Base-by-base conservation (phyloP, 2,888 invertebrate species). In the Melitaea athalia region DNA sequence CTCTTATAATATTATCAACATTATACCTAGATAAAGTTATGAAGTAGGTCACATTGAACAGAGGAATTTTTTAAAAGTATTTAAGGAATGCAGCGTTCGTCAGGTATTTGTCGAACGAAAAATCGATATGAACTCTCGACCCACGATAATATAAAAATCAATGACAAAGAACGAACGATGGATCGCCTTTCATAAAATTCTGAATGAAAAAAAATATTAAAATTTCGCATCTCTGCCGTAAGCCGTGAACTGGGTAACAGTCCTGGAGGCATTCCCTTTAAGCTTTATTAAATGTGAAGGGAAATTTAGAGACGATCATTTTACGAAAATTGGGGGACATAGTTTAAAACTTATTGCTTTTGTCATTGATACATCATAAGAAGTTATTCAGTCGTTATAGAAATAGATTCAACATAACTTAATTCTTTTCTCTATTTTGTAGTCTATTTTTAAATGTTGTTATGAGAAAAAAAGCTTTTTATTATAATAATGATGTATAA, bases 241-340 rank as follows among this genome's bases (percentile, higher is more conserved):
- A 65, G 69, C 67, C 63, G 65, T 17, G 69, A 68, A 53, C 64
- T 64, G 68, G 67, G 66, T 70, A 69, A 72, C 64, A 67, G 72
- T 72, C 72, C 69, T 72, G 72, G 64, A 67, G 64, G 69, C 69
- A 71, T 71, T 62, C 67, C 64, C 47, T 57, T 59, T 63, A 67
- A 67, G 69, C 73, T 70, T 73, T 72, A 73, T 73, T 72, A 73
- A 72, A 73, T 73, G 69, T 66, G 68, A 62, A 53, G 72, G 68
- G 57, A 72, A 72, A 70, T 72, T 62, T 70, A 65, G 60, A 60
- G n/a, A 47, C 57, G 59, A 33, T 68, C 71, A 68, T 68, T 71
- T 66, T 65, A 52, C 24, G 52, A 17, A 52, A 12, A 8, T 8
- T 4, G 11, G 1, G 1, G 45, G 11, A 45, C 4, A 12, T 8